Evolutionary conservation across 2,113 vertebrate genomes (phyloP), one percentile per base, ranked within the genome.

Genomic region (Oceanodroma tethys): DNA sequence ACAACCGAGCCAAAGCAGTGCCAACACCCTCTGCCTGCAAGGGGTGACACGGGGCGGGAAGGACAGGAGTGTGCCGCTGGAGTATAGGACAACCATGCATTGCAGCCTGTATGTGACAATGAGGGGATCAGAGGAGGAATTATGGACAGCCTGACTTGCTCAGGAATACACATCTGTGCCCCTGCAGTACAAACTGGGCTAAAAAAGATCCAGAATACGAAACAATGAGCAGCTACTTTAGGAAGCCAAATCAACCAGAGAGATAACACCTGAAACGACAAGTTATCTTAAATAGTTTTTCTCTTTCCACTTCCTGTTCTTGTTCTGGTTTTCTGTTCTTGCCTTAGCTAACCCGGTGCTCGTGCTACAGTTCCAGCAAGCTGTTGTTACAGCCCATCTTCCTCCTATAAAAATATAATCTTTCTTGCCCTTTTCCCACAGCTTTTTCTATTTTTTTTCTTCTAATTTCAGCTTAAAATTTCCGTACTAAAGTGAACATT

Each of bases 61-160:
- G 86, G 20, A 22, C 43, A 36, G 38, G 32, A 40, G 10, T 2
- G 20, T 17, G 43, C 58, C 1, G 0, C 59, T 58, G 68, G n/a
- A 42, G 9, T 56, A 40, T 1, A 20, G n/a, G 11, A 50, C 65
- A 62, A 23, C 34, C 21, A 10, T 15, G 42, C 7, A 0, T 26
- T 3, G 17, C 38, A 67, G 50, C 22, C 67, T 1, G 0, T 0
- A 11, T 0, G 0, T n/a, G 63, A 62, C 65, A 29, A 4, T 0
- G 5, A 58, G 48, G 74, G 42, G 2, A 45, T 4, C 32, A 7
- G 29, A 4, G 3, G 7, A 19, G 30, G 25, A 36, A 34, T 7
- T 6, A 12, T 4, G 5, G 56, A 43, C n/a, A 38, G 6, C 20
- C 16, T 3, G 0, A 21, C 42, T 71, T 52, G 59, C 86, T 60